Base-by-base conservation (phyloP, 2,113 vertebrate genomes). In the Lophotis ruficrista region DNA sequence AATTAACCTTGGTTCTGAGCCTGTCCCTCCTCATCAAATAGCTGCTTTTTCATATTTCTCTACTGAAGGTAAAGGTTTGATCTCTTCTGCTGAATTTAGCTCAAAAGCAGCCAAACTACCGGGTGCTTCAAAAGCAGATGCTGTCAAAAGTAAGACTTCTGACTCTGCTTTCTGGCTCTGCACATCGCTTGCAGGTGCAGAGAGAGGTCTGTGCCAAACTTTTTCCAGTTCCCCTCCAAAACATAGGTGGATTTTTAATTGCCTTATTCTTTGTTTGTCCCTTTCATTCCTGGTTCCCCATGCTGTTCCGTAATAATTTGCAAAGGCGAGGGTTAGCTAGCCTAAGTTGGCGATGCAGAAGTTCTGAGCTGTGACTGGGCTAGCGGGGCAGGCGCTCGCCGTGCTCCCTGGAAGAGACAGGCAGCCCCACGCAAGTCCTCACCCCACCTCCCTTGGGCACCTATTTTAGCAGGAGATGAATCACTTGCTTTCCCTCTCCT, bases 381-480 rank as follows among this genome's bases (percentile, higher is more conserved):
- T 48, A 8, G 24, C 11, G 62, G 88, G 62, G 37, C 14, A 47
- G 50, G 47, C 2, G 5, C 22, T 48, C 47, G 45, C 0, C 1
- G 38, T 89, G 51, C 64, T 87, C 54, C 25, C 28, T 83, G 71
- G 53, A 68, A 71, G 37, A 53, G n/a, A 17, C 41, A 68, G 33
- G 33, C 19, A 78, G 54, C 37, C 71, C 47, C 47, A 16, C 0
- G 0, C 54, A 64, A 35, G 31, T 82, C 69, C 84, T 51, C 53
- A 35, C 71, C 65, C 64, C 35, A 9, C 72, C 57, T 91, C 43
- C 65, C 43, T 15, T 70, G 56, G 68, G 24, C 33, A 84, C 43
- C 87, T 87, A 2, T 84, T 96, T 94, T 71, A 25, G 69, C 14
- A 48, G 37, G 25, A 54, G 77, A 75, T 96, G 89, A 95, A 91